These are phyloP conservation scores for Eucriotettix oculatus DNA, from an alignment of 2,888 invertebrate genomes.

Conservation along the genomic window DNA sequence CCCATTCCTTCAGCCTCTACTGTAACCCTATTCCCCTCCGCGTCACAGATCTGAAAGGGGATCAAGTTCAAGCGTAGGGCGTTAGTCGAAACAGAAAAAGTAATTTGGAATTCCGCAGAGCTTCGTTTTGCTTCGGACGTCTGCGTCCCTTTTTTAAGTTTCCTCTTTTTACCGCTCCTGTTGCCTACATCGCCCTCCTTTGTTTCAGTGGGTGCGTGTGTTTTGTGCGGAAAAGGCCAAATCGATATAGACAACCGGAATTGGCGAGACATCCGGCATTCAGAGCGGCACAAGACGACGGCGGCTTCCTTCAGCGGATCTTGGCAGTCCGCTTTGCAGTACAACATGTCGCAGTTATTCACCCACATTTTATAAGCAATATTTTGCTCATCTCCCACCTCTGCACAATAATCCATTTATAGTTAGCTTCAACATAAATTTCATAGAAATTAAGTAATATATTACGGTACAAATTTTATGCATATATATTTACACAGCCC, in stretches of 20 bases:
- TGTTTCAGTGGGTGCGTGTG: slow-evolving; percentile 4
- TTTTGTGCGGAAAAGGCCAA: slow-evolving; percentile 2
- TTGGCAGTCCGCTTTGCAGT: too few relatives aligned
- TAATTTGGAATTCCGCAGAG: slow-evolving; percentile 12
- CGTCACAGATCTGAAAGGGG: not conserved
- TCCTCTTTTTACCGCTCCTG: not conserved
- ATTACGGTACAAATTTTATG: too few relatives aligned
- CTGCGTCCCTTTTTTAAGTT: slow-evolving; percentile 6
- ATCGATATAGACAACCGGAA: slow-evolving; percentile 10
- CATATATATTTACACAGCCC: too few relatives aligned
- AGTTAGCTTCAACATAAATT: too few relatives aligned
- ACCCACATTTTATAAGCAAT: too few relatives aligned
- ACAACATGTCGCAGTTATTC: too few relatives aligned
- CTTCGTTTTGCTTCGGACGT: slow-evolving; percentile 11
- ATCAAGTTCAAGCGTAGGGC: not conserved
- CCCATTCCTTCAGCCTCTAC: not conserved
- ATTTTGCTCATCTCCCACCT: too few relatives aligned
- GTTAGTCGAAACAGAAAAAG: slow-evolving; percentile 12
- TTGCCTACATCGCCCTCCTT: slow-evolving; percentile 2
- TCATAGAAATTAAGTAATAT: too few relatives aligned
- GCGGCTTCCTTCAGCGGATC: not conserved
- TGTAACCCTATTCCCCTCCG: not conserved
- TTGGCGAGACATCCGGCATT: not conserved
- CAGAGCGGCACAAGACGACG: not conserved
- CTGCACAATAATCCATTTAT: too few relatives aligned